phyloP scores from a whole-genome alignment of 1,140 invertebrate genomes.

The Bilobella aurantiaca region DNA sequence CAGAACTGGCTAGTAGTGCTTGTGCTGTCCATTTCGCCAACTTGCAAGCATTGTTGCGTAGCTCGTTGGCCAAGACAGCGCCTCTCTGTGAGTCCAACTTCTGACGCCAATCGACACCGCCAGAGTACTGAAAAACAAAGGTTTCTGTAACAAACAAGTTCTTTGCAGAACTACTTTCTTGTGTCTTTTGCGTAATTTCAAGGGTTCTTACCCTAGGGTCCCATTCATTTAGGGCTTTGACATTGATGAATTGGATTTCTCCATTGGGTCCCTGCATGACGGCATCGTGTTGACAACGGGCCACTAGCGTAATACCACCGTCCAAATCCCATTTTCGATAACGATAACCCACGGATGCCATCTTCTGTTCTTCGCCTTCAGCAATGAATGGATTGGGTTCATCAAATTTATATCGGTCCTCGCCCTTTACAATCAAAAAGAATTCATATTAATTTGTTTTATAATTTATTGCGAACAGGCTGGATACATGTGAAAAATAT shows the following conservation, averaged over 20 bases:
- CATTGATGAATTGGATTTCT: slow-evolving; percentile 85
- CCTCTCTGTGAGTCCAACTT: slow-evolving; percentile 95
- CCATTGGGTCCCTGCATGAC: slow-evolving; percentile 81
- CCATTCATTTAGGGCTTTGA: slow-evolving; percentile 99
- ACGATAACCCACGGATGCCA: slow-evolving; percentile 90
- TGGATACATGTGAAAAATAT: too few species aligned
- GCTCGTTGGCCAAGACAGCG: slow-evolving; percentile 93
- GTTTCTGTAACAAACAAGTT: too few species aligned
- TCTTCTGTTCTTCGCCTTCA: slow-evolving; percentile 75
- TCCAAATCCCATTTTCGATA: slow-evolving; percentile 96
- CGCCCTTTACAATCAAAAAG: slow-evolving; percentile 45
- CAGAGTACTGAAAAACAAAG: slow-evolving; percentile 54
- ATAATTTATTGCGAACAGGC: too few species aligned
- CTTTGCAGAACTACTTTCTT: background rate
- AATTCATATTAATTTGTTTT: background rate
- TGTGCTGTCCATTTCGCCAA: slow-evolving; percentile 98
- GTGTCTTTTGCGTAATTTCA: background rate
- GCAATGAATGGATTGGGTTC: slow-evolving; percentile 87
- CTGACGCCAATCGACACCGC: slow-evolving; percentile 95
- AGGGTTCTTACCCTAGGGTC: slow-evolving; percentile 63
- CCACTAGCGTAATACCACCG: slow-evolving; percentile 80
- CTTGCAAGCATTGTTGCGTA: slow-evolving; percentile 98
- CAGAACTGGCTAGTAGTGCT: slow-evolving; percentile 87
- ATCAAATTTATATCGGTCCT: slow-evolving; percentile 79
- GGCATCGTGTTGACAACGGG: slow-evolving; percentile 93